Evolutionary conservation across 2,113 vertebrate genomes (phyloP).

Genomic region (Nerophis ophidion): DNA sequence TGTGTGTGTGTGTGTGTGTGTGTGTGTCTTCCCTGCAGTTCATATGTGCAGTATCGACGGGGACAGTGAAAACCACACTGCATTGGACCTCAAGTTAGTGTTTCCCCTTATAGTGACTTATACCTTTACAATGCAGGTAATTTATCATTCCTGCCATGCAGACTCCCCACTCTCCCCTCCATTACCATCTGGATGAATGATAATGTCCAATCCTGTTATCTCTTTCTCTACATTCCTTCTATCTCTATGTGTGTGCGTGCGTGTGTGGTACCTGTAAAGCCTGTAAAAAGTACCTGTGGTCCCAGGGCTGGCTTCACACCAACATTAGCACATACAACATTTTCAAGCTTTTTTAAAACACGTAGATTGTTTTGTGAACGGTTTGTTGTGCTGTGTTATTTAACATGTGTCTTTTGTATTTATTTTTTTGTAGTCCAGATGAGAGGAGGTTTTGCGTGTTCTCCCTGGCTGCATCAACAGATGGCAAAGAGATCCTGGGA

Average conservation of each 20-base stretch:
- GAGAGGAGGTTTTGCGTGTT: slow-evolving; percentile 90
- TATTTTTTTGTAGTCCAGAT: slow-evolving; percentile 74
- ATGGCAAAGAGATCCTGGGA: slow-evolving; percentile 85
- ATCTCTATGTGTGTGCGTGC: slow-evolving; percentile 15
- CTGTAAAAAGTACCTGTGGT: slow-evolving; percentile 12
- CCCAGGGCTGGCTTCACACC: background rate
- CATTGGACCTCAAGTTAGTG: slow-evolving; percentile 88
- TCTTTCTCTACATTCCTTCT: slow-evolving; percentile 22
- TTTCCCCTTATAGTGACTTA: slow-evolving; percentile 65
- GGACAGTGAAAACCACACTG: slow-evolving; percentile 84
- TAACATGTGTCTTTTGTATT: slow-evolving; percentile 15
- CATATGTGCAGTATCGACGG: slow-evolving; percentile 88
- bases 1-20: slow-evolving; percentile 1
- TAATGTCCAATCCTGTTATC: slow-evolving; percentile 33
- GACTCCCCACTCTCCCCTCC: slow-evolving; percentile 23
- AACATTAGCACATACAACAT: slow-evolving; percentile 11
- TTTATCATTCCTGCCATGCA: slow-evolving; percentile 33
- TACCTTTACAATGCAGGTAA: slow-evolving; percentile 54
- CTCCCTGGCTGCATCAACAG: slow-evolving; percentile 83
- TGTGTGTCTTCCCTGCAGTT: slow-evolving; percentile 66
- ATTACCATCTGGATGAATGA: slow-evolving; percentile 50
- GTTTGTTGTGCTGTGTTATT: slow-evolving; percentile 12
- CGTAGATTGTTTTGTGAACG: slow-evolving; percentile 11
- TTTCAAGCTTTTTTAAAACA: slow-evolving; percentile 18
- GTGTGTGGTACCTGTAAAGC: too few relatives aligned